phyloP scores from a whole-genome alignment of 2,797 vertebrate species.

The Chrosomus eos region DNA sequence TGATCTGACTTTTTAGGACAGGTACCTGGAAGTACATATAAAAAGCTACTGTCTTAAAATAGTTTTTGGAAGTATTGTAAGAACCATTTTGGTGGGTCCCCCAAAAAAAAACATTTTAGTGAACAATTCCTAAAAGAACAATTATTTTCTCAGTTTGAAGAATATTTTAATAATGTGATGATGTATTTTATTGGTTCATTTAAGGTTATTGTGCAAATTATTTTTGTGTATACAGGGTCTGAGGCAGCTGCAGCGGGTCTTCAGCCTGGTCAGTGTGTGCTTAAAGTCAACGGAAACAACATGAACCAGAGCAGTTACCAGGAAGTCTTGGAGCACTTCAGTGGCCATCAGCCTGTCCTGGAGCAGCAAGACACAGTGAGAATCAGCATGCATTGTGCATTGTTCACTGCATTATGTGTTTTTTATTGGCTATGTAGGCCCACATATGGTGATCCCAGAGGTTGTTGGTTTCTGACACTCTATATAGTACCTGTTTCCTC shows the following conservation, averaged over 20 bases:
- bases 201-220: neutral
- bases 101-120: neutral
- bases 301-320: slow-evolving; percentile 79
- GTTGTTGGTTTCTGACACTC: slow-evolving; percentile 1
- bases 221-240: slow-evolving; percentile 78
- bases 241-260: slow-evolving; percentile 87
- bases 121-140: neutral
- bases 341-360: slow-evolving; percentile 80
- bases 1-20: neutral
- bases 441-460: neutral
- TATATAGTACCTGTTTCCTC: slow-evolving; percentile 8
- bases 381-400: neutral
- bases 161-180: neutral
- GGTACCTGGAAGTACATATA: neutral
- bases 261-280: slow-evolving; percentile 91
- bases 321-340: slow-evolving; percentile 93
- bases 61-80: neutral
- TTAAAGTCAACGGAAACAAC: slow-evolving; percentile 92
- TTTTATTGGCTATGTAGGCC: neutral
- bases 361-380: slow-evolving; percentile 85
- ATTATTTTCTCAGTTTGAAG: neutral
- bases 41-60: neutral
- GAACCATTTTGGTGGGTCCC: neutral
- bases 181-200: neutral
- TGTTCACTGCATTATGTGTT: neutral